phyloP scores from a whole-genome alignment of 2,888 invertebrate genomes.

The Steinernema scapterisci region DNA sequence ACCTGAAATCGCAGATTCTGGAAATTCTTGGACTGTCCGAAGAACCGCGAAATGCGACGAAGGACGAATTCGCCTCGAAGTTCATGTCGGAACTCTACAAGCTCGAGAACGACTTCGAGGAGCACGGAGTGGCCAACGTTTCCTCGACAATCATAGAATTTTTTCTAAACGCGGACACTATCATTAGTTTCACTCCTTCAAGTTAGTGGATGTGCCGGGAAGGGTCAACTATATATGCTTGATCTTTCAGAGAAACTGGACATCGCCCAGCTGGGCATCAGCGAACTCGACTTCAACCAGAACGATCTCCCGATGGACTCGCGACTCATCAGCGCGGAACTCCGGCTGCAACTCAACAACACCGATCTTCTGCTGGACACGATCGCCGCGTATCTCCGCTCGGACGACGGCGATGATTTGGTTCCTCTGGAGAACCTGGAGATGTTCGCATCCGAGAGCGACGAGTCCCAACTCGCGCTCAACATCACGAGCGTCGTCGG shows the following conservation, averaged over 20 bases:
- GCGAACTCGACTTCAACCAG: conserved; percentile 18
- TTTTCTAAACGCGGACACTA: conserved; percentile 1
- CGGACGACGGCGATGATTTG: conserved; percentile 4
- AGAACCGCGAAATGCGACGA: background rate
- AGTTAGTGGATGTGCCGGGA: background rate
- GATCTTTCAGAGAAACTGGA: conserved; percentile 4
- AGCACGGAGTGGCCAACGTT: background rate
- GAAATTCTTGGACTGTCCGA: conserved; percentile 9
- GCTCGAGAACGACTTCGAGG: background rate
- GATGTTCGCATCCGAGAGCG: background rate
- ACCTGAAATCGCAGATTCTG: conserved; percentile 14
- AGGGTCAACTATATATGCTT: too few species aligned
- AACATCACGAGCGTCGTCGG: conserved; percentile 16
- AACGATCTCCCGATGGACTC: conserved; percentile 1
- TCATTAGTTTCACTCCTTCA: conserved; percentile 6
- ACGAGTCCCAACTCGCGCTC: background rate
- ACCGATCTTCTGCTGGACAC: conserved; percentile 12
- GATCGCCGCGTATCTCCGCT: background rate
- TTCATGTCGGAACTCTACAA: conserved; percentile 23
- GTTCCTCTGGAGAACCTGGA: background rate
- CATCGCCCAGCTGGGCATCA: conserved; percentile 1
- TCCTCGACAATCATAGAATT: conserved; percentile 9
- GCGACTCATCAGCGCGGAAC: conserved; percentile 23
- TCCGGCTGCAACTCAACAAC: conserved; percentile 10
- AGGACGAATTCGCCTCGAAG: background rate